Percentiles rank a stretch among this genome's conserved stretches.
Evolutionary conservation across 2,888 invertebrate genomes (phyloP).

Genomic region (Lasiommata megera): DNA sequence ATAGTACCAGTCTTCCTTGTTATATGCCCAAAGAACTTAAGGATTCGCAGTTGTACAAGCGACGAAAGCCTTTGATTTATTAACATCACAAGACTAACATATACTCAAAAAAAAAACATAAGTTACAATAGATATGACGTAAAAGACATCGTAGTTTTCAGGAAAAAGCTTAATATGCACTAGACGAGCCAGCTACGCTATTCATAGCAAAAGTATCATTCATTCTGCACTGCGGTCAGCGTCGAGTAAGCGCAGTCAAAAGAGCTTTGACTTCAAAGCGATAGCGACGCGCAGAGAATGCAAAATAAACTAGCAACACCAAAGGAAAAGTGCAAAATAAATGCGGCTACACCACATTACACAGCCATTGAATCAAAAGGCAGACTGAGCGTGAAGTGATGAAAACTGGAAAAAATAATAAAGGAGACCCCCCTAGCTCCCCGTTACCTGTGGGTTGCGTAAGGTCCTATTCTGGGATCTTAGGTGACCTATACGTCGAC

Average conservation of each 20-base stretch:
- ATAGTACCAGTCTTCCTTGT: too few relatives aligned
- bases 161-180: slow-evolving; percentile 8
- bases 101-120: too few relatives aligned
- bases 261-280: slow-evolving; percentile 78
- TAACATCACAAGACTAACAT: too few relatives aligned
- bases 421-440: slow-evolving; percentile 43
- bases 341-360: slow-evolving; percentile 76
- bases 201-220: slow-evolving; percentile 67
- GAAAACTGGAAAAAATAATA: slow-evolving; percentile 77
- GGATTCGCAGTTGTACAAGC: too few relatives aligned
- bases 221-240: slow-evolving; percentile 66
- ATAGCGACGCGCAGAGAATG: slow-evolving; percentile 44
- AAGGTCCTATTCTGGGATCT: slow-evolving; percentile 69
- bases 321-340: slow-evolving; percentile 78
- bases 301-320: slow-evolving; percentile 58
- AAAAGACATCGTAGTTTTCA: background rate
- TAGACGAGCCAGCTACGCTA: slow-evolving; percentile 39
- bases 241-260: slow-evolving; percentile 65
- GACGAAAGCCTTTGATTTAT: too few relatives aligned
- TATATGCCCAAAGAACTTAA: too few relatives aligned
- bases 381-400: slow-evolving; percentile 77
- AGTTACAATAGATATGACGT: background rate
- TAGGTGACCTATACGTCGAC: slow-evolving; percentile 35
- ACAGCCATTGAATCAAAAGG: slow-evolving; percentile 78
- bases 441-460: slow-evolving; percentile 40